Evolutionary conservation across 2,888 invertebrate species (phyloP).

Genomic region (Hirtodrosophila confusa): DNA sequence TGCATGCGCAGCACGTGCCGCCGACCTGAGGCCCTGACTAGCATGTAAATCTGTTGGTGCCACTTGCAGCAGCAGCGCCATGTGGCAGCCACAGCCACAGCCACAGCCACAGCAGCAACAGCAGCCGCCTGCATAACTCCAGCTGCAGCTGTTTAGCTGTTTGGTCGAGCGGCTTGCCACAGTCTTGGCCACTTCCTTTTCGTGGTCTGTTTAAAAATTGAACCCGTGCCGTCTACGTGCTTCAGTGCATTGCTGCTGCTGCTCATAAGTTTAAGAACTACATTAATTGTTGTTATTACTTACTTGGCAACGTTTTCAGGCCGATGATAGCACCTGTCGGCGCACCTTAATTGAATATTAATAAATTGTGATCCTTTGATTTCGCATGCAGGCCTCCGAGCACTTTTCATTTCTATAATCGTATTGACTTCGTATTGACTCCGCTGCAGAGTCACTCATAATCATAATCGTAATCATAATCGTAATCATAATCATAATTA

Average conservation of each 20-base stretch:
- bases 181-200: slow-evolving; percentile 78
- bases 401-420: slow-evolving; percentile 69
- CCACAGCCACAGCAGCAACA: slow-evolving; percentile 11
- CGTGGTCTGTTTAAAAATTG: slow-evolving; percentile 72
- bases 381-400: slow-evolving; percentile 42
- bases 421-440: slow-evolving; percentile 27
- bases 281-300: slow-evolving; percentile 72
- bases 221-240: slow-evolving; percentile 74
- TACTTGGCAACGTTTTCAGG: slow-evolving; percentile 4
- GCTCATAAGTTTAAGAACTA: slow-evolving; percentile 50
- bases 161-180: slow-evolving; percentile 69
- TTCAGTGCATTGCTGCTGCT: slow-evolving; percentile 6
- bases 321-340: slow-evolving; percentile 60
- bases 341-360: slow-evolving; percentile 72
- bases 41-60: slow-evolving; percentile 64
- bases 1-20: slow-evolving; percentile 67
- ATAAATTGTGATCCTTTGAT: slow-evolving; percentile 65
- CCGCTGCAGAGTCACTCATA: slow-evolving; percentile 40
- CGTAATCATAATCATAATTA: slow-evolving; percentile 69
- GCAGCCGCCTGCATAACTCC: slow-evolving; percentile 63
- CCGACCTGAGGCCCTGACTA: slow-evolving; percentile 32
- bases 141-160: slow-evolving; percentile 45
- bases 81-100: slow-evolving; percentile 22
- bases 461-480: slow-evolving; percentile 63
- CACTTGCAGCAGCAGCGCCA: slow-evolving; percentile 48